phyloP scores from a whole-genome alignment of 2,797 vertebrate species.

The Vultur gryphus region DNA sequence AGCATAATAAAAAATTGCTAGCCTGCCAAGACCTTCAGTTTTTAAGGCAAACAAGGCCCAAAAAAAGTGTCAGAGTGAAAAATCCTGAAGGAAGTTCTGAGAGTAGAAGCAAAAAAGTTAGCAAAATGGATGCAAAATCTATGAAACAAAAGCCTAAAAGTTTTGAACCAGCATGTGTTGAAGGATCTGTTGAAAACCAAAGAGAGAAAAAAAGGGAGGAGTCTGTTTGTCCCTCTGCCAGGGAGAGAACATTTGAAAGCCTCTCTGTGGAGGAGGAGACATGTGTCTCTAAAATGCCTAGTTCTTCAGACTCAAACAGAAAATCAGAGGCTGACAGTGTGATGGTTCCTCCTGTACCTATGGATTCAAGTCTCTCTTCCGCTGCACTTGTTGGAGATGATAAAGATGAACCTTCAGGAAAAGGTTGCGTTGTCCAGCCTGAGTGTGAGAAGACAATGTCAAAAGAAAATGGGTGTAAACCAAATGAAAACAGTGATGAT shows the following conservation, averaged over 20 bases:
- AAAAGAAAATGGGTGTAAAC: background rate
- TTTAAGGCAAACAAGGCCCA: constrained; percentile 60
- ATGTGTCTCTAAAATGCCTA: rapidly evolving
- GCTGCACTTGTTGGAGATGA: background rate
- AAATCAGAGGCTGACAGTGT: background rate
- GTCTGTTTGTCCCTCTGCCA: background rate
- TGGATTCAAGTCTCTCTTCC: background rate
- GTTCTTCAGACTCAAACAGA: background rate
- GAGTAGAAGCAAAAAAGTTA: background rate
- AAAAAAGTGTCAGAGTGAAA: background rate
- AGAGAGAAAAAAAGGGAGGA: background rate
- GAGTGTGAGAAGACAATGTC: background rate
- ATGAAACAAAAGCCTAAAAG: background rate
- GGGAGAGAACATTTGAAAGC: background rate
- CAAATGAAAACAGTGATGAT: constrained; percentile 20
- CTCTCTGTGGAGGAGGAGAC: background rate
- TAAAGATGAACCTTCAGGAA: background rate
- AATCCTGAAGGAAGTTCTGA: background rate
- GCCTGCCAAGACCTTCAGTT: constrained; percentile 74
- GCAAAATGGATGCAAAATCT: background rate
- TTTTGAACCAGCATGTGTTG: background rate
- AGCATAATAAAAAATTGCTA: constrained; percentile 69
- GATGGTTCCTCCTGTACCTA: background rate
- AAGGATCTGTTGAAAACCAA: background rate
- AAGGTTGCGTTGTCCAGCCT: background rate